Evolutionary conservation across 2,797 vertebrate species (phyloP), one percentile per base, ranked within the genome.

Genomic region (Hyperoplus lanceolatus): DNA sequence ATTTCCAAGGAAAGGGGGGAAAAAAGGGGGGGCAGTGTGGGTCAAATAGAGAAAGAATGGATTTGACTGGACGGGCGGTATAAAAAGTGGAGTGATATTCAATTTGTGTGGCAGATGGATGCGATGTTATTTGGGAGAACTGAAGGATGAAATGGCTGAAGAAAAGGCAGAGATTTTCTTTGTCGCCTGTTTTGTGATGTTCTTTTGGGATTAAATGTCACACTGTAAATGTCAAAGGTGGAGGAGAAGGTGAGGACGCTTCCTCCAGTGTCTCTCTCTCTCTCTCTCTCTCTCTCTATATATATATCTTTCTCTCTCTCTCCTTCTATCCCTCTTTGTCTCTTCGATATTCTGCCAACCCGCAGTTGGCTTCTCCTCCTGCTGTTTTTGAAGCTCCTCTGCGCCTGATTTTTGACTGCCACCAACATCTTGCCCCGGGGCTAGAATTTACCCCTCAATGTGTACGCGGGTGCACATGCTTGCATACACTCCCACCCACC

Each of bases 151-250:
- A 83, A 77, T 55, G 73, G 60, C 65, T 72, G 79, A 45, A 73
- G 58, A 81, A 70, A 61, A 66, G 54, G 38, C 68, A 74, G 62
- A 63, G 56, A 53, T 76, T 72, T 78, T 75, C 84, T 85, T 82
- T 81, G 84, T 85, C 60, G 62, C 80, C 77, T 55, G 77, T 36
- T 21, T 21, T 21, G 21, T 10, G 78, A 87, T 79, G 87, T 85
- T 91, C 82, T 83, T 88, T 79, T 83, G 72, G 75, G 70, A 51
- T 84, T 86, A 90, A 93, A 93, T 90, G 90, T 92, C 91, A 91
- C 75, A 80, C 66, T 56, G 83, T 71, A 90, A 90, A 92, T 93
- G 90, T 92, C 89, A 92, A 85, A 92, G 91, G 91, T 91, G 82
- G 82, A 80, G 74, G 73, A 58, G 71, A 73, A 76, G 84, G 77